These are phyloP conservation scores for Manacus vitellinus DNA, from an alignment of 2,113 vertebrate species.

Conservation along the genomic window DNA sequence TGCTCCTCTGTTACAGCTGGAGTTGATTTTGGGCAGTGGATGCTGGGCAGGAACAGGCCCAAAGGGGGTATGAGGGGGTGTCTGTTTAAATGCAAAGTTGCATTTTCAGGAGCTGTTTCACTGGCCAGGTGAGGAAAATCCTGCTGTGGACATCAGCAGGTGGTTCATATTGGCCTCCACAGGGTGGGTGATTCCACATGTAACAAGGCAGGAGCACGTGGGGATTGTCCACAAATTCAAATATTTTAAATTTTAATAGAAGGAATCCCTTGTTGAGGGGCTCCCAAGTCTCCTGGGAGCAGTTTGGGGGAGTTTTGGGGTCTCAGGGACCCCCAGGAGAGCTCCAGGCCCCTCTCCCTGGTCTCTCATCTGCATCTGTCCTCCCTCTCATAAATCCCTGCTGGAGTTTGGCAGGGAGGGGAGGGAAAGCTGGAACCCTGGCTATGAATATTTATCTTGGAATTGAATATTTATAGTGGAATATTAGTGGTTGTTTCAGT, in stretches of 20 bases:
- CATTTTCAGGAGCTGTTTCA: not conserved
- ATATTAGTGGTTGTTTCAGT: not conserved
- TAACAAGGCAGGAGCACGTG: not conserved
- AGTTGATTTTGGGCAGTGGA: not conserved
- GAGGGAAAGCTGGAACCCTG: not conserved
- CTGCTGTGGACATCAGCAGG: not conserved
- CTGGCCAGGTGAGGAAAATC: not conserved
- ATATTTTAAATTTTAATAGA: fast-evolving
- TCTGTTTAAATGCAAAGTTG: fast-evolving
- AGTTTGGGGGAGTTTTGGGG: not conserved
- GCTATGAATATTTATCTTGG: not conserved
- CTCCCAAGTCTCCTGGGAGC: not conserved
- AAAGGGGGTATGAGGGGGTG: fast-evolving
- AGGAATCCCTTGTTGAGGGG: not conserved
- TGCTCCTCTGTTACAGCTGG: fast-evolving
- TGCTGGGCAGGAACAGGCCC: not conserved
- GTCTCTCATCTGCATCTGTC: not conserved
- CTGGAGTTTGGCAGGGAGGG: not conserved
- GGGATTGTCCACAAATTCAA: not conserved
- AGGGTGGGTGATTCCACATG: not conserved
- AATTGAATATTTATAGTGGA: not conserved
- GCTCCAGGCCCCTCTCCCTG: fast-evolving
- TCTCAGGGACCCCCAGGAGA: not conserved
- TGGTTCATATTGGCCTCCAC: not conserved
- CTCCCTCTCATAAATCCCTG: fast-evolving